Evolutionary conservation across 1,140 invertebrate species (phyloP), one percentile per base, ranked within the genome.

Genomic region (Macrostomum lignano): DNA sequence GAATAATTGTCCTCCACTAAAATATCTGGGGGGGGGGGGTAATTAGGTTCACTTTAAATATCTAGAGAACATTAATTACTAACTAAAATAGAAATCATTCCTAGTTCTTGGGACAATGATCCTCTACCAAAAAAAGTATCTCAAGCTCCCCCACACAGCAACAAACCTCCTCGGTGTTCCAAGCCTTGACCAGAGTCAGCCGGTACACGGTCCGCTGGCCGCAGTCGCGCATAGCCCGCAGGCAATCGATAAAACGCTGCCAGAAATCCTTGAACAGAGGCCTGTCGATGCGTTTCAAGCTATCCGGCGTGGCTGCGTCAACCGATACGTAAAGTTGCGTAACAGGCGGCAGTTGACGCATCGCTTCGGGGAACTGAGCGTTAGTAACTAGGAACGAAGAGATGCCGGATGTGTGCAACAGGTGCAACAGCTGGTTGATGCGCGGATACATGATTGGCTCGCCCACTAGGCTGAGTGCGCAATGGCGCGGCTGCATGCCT

Each of bases 381-480:
- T 69, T 69, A 3, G 67, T 69, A 2, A 69, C 67, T 2, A 69
- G 45, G 46, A 68, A 69, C 7, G 63, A 53, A 7, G 66, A 68
- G 29, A 69, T 67, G 21, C 46, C 37, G 45, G 60, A 56, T 0
- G 39, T 34, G 46, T 69, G 67, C 3, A 69, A 52, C 7, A 68
- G 41, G 13, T 47, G 36, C 22, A 67, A 42, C 39, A 68, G 63
- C 35, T 48, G 51, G 46, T 68, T 68, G 24, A 69, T 69, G 46
- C 68, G 55, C 17, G 67, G 67, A 46, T 69, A 69, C 67, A 69
- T 68, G 38, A 69, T 69, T 0, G 67, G 67, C 43, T 69, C 67
- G 7, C 67, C 67, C 13, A 69, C 67, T 4, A 69, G 47, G n/a
- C 65, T 68, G 35, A 69, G 46, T 13, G 67, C 67, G 53, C 67